Conservation (phyloP, 2,888 invertebrate genomes). For the Macropis europaea region DNA sequence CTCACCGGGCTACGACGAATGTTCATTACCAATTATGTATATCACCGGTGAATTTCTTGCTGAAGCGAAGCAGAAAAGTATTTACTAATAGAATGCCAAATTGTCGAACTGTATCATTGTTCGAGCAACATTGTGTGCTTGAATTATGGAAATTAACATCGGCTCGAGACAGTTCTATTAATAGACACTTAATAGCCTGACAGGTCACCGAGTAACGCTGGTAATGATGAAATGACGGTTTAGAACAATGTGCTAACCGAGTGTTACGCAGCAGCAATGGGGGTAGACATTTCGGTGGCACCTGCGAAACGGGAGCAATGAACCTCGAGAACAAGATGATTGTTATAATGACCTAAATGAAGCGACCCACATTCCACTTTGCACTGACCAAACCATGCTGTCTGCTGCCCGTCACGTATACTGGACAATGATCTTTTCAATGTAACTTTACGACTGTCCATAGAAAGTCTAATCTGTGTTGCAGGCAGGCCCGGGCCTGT, state of each 20-base stretch:
- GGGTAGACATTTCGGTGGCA: conserved; percentile 1
- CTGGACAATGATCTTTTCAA: neutral
- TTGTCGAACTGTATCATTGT: too few relatives aligned
- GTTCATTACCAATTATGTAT: too few relatives aligned
- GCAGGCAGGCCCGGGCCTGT: too few relatives aligned
- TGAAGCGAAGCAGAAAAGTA: too few relatives aligned
- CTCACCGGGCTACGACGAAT: too few relatives aligned
- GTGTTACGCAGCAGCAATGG: neutral
- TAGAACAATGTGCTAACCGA: too few relatives aligned
- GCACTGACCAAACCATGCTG: neutral
- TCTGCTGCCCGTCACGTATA: neutral
- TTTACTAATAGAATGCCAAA: too few relatives aligned
- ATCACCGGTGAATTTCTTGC: too few relatives aligned
- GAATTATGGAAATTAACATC: too few relatives aligned
- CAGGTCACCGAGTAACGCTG: neutral
- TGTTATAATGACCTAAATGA: conserved; percentile 54
- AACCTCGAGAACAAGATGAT: conserved; percentile 43
- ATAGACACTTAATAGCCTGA: too few relatives aligned
- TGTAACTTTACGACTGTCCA: neutral
- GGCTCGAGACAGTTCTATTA: too few relatives aligned
- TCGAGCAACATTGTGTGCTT: too few relatives aligned
- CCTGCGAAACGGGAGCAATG: conserved; percentile 39
- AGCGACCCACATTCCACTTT: conserved; percentile 52
- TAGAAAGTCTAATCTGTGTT: neutral
- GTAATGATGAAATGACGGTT: neutral